Evolutionary conservation across 2,797 vertebrate genomes (phyloP).

Genomic region (Sebastes nivosus): DNA sequence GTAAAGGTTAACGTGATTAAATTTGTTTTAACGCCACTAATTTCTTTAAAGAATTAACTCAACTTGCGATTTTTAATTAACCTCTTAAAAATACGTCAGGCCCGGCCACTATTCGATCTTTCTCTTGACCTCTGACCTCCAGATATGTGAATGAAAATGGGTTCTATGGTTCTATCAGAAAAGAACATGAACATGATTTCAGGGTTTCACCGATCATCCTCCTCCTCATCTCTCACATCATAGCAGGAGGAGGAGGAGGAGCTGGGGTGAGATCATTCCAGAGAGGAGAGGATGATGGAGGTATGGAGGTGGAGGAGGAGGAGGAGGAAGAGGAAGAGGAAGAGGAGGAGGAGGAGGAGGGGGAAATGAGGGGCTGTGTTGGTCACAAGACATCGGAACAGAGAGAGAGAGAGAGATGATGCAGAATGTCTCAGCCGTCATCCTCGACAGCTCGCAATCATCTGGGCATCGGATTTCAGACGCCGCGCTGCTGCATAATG

Average conservation of each 20-base stretch:
- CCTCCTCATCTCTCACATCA: not conserved
- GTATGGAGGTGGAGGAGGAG: not conserved
- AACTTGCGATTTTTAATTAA: too few species aligned
- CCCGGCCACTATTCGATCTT: too few species aligned
- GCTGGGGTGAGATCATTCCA: not conserved
- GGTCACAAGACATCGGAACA: not conserved
- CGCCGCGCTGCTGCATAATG: conserved; percentile 9
- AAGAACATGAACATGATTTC: too few species aligned
- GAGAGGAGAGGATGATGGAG: not conserved
- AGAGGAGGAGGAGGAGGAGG: not conserved
- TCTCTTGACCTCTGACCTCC: too few species aligned
- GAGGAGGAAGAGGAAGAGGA: not conserved
- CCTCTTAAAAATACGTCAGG: too few species aligned
- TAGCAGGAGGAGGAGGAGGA: not conserved
- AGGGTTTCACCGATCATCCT: not conserved
- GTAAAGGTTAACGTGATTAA: too few species aligned
- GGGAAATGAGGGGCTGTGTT: not conserved
- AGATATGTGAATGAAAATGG: too few species aligned
- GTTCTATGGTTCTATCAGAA: too few species aligned
- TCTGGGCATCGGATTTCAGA: conserved; percentile 38
- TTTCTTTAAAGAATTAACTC: too few species aligned
- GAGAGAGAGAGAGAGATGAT: not conserved
- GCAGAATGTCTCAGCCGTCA: not conserved
- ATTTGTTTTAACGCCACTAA: too few species aligned
- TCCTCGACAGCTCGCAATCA: not conserved